Conservation (phyloP, 2,797 vertebrate genomes). For the Miichthys miiuy region DNA sequence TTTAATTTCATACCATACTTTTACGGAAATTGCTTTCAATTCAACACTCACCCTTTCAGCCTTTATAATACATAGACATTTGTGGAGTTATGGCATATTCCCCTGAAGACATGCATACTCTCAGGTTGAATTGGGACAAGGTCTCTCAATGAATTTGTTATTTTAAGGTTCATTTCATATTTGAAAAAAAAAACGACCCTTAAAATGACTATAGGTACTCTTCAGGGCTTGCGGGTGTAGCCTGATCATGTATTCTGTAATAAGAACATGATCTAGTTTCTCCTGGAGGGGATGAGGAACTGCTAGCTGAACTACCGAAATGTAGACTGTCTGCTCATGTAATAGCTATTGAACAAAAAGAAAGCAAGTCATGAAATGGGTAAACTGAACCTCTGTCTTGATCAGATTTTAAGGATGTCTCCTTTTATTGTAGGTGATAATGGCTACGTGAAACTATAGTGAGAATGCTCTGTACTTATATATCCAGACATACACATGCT, state of each 20-base stretch:
- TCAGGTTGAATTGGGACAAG: constrained; percentile 51
- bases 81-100: constrained; percentile 54
- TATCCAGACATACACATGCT: constrained; percentile 9
- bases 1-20: constrained; percentile 74
- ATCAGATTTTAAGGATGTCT: constrained; percentile 21
- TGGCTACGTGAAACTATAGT: not conserved
- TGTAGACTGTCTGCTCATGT: constrained; percentile 24
- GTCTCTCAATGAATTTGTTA: constrained; percentile 62
- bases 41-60: constrained; percentile 59
- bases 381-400: constrained; percentile 5
- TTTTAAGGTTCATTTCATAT: constrained; percentile 64
- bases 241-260: constrained; percentile 56
- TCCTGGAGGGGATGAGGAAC: constrained; percentile 35
- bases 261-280: constrained; percentile 52
- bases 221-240: constrained; percentile 30
- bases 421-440: constrained; percentile 20
- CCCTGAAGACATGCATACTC: constrained; percentile 59
- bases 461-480: not conserved
- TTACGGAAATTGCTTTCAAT: constrained; percentile 72
- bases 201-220: constrained; percentile 57
- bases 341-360: constrained; percentile 41
- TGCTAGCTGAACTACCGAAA: constrained; percentile 36
- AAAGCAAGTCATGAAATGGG: constrained; percentile 22
- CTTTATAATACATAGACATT: constrained; percentile 64
- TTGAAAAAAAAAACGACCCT: constrained; percentile 48